Evolutionary conservation across 2,797 vertebrate species (phyloP).

Genomic region (Channa striata): DNA sequence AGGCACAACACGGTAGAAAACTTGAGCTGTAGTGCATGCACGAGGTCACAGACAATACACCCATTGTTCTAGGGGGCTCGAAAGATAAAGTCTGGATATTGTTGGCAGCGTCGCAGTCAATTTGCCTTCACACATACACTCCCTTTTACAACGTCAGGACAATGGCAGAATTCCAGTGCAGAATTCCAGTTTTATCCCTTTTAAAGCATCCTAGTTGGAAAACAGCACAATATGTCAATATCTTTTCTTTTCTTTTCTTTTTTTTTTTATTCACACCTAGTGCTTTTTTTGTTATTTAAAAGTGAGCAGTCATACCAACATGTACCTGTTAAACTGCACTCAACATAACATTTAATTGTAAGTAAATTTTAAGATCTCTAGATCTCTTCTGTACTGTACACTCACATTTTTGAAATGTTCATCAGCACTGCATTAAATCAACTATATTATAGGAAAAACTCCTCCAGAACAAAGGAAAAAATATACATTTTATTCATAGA

Average conservation of each 20-base stretch:
- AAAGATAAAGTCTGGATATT: too few relatives aligned
- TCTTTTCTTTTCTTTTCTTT: too few relatives aligned
- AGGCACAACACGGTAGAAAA: too few relatives aligned
- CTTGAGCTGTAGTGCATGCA: too few relatives aligned
- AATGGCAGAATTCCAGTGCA: too few relatives aligned
- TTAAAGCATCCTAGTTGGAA: not conserved
- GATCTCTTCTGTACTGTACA: not conserved
- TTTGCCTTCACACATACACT: too few relatives aligned
- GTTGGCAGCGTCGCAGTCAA: too few relatives aligned
- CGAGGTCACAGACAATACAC: too few relatives aligned
- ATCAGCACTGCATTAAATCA: slow-evolving; percentile 6
- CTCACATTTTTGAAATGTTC: not conserved
- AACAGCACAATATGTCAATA: not conserved
- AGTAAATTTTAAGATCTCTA: not conserved
- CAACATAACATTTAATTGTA: not conserved
- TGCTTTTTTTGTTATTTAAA: not conserved
- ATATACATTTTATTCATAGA: not conserved
- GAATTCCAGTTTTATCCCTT: not conserved
- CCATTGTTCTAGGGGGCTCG: too few relatives aligned
- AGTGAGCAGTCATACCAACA: not conserved
- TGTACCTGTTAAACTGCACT: slow-evolving; percentile 14
- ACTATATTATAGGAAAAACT: not conserved
- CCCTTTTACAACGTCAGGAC: too few relatives aligned
- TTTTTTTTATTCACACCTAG: not conserved
- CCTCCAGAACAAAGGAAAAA: not conserved